Base-by-base conservation (phyloP, 2,797 vertebrate genomes). In the Semaprochilodus insignis region DNA sequence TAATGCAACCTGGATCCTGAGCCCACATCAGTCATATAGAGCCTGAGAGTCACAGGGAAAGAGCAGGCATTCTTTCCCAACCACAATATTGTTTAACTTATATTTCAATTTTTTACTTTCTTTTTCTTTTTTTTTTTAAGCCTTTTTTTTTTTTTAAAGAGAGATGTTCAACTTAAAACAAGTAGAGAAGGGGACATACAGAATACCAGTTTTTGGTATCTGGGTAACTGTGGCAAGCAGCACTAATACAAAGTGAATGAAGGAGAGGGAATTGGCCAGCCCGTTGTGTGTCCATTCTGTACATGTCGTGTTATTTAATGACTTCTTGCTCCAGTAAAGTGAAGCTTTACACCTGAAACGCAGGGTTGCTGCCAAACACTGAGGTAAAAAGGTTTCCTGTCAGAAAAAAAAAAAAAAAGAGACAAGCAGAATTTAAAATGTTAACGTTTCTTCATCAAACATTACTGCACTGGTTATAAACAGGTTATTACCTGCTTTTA, bases 301-400 rank as follows among this genome's bases (percentile, higher is more conserved):
- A 83, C 84, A 85, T 80, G 79, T 85, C 77, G 81, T 85, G 81
- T 83, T 90, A 91, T 85, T 90, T 90, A 91, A 88, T 93, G 91
- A 93, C 91, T 91, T 94, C 91, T 93, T 92, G 90, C 93, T 94
- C 92, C 93, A 92, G 90, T 93, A 91, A 76, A 84, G 78, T 85
- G 85, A 94, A 93, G 93, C 93, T 93, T 94, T 94, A 92, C 92
- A 93, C 92, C 91, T 93, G 92, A 90, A 93, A 94, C 89, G 91
- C 92, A 93, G 93, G 91, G 78, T 89, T 91, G 93, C 92, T 92
- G 92, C 93, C 93, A 91, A 91, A 88, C 93, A 93, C 91, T 95
- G 95, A 95, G 94, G 94, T 95, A 95, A 95, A 92, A 94, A 95
- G 91, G 90, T 91, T 90, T 89, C 93, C 87, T 90, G 3, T 93